Conservation (phyloP, 2,797 vertebrate species). For the Micropoecilia bifurca region DNA sequence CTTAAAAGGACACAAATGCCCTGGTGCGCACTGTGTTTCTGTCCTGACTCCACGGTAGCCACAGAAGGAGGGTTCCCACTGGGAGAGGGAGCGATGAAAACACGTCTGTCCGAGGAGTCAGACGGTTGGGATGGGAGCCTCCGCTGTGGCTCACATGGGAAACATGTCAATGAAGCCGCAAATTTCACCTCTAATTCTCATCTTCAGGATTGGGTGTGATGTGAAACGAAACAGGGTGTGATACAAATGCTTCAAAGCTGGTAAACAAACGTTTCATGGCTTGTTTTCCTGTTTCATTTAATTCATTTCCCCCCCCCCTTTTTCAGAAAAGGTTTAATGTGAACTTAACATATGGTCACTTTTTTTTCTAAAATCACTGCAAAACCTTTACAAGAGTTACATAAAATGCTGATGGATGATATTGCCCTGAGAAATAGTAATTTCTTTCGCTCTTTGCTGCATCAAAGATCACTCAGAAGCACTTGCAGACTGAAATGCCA, state of each 20-base stretch:
- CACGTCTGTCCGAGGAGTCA: conserved; percentile 62
- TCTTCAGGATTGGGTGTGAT: conserved; percentile 67
- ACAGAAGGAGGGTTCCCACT: conserved; percentile 73
- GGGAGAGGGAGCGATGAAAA: conserved; percentile 53
- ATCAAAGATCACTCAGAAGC: conserved; percentile 80
- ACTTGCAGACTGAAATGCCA: conserved; percentile 79
- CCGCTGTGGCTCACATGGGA: conserved; percentile 62
- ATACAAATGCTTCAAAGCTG: conserved; percentile 39
- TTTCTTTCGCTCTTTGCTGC: conserved; percentile 76
- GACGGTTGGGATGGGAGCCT: conserved; percentile 64
- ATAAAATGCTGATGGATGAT: conserved; percentile 54
- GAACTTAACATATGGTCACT: conserved; percentile 28
- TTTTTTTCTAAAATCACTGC: conserved; percentile 39
- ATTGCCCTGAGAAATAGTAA: conserved; percentile 80
- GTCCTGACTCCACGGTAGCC: conserved; percentile 73
- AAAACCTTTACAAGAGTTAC: conserved; percentile 46
- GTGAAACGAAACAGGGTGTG: conserved; percentile 54
- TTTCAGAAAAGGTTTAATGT: conserved; percentile 23
- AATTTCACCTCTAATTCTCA: conserved; percentile 68
- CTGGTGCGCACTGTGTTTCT: conserved; percentile 64
- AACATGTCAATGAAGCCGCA: conserved; percentile 62
- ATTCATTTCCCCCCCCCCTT: neutral
- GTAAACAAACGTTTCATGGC: conserved; percentile 58
- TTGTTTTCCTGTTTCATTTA: conserved; percentile 13
- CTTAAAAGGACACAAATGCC: conserved; percentile 77